phyloP scores from a whole-genome alignment of 2,113 vertebrate genomes.

The Ursus arctos region DNA sequence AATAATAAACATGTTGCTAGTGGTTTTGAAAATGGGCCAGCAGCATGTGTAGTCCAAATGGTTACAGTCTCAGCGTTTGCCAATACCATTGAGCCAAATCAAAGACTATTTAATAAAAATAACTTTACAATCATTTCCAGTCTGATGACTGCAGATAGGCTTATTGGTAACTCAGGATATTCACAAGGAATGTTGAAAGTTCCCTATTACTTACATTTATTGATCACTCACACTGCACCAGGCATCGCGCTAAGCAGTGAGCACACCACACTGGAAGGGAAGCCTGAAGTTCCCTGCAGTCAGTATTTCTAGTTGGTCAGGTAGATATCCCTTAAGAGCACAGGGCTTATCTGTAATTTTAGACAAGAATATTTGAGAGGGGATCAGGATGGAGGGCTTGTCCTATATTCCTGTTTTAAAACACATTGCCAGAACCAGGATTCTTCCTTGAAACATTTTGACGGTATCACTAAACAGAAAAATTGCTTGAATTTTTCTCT shows the following conservation, averaged over 20 bases:
- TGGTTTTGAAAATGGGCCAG: slow-evolving; percentile 38
- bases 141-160: neutral
- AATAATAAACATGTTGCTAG: neutral
- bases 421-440: neutral
- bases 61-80: neutral
- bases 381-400: neutral
- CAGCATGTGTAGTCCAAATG: neutral
- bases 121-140: slow-evolving; percentile 50
- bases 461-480: neutral
- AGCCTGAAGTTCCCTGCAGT: neutral
- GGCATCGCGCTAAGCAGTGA: neutral
- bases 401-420: neutral
- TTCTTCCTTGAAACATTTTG: slow-evolving; percentile 14
- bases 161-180: neutral
- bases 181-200: neutral
- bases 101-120: slow-evolving; percentile 58
- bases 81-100: slow-evolving; percentile 17
- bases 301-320: neutral
- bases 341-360: neutral
- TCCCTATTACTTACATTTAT: neutral
- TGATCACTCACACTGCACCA: neutral
- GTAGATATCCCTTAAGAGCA: neutral
- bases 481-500: neutral
- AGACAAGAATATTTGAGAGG: neutral
- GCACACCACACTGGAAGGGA: neutral